Percentiles rank a stretch among this genome's conserved stretches.
Conservation (phyloP, 2,797 vertebrate species). For the Lophius americanus region DNA sequence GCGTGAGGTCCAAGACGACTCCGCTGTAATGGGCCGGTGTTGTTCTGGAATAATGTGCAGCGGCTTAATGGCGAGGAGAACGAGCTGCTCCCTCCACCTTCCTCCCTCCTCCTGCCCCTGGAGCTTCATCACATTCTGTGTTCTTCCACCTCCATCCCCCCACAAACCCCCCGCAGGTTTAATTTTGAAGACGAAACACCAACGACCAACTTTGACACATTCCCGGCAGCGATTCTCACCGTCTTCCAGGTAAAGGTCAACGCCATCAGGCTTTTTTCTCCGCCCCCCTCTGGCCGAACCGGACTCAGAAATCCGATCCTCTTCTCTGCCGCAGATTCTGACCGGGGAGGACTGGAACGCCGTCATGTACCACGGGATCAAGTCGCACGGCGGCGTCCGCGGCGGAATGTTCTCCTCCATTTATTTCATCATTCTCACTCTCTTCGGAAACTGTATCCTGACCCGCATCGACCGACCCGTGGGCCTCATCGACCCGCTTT, state of each 20-base stretch:
- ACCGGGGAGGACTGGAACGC: constrained; percentile 98
- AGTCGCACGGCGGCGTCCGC: constrained; percentile 92
- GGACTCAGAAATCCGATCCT: background rate
- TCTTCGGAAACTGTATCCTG: constrained; percentile 99
- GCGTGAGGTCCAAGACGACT: constrained; percentile 14
- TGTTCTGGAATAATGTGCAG: constrained; percentile 13
- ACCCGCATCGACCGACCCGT: too few relatives aligned
- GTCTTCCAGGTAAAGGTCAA: constrained; percentile 91
- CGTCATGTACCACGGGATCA: constrained; percentile 96
- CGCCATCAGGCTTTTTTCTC: background rate
- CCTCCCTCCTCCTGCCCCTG: constrained; percentile 7
- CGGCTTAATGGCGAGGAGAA: constrained; percentile 6
- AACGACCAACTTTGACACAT: constrained; percentile 97
- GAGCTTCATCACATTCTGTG: constrained; percentile 18
- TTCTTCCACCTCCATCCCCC: constrained; percentile 12
- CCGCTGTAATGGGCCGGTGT: constrained; percentile 11
- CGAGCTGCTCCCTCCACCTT: background rate
- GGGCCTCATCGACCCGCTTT: constrained; percentile 17
- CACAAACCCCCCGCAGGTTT: constrained; percentile 82
- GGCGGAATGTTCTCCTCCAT: constrained; percentile 95
- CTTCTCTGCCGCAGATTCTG: constrained; percentile 83
- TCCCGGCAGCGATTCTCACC: constrained; percentile 95
- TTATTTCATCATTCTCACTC: constrained; percentile 94
- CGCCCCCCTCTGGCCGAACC: background rate
- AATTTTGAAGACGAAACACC: constrained; percentile 95